Base-by-base conservation (phyloP, 2,888 invertebrate species). In the Mechanitis messenoides region DNA sequence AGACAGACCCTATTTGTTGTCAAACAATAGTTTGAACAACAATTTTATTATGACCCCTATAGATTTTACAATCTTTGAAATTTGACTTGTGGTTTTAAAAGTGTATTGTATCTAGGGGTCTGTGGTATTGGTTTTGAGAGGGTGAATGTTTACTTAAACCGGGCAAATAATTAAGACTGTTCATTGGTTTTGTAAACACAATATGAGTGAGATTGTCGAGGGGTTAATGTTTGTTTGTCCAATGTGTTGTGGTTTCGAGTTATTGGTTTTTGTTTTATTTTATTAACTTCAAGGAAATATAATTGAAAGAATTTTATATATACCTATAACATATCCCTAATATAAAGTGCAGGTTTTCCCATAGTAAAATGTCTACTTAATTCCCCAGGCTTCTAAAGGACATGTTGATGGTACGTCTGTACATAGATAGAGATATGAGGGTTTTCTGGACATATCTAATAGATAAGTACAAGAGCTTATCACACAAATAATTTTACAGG, bases 151-250 rank as follows among this genome's bases (percentile, higher is more conserved):
- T 87, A 85, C 85, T 68, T 76, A 78, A 81, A 80, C 80, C 73
- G 76, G 78, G 84, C 85, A 88, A 88, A 90, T 90, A 87, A 90
- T 89, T 87, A 89, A 84, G 86, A 87, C 81, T 85, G 87, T 87
- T 87, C 87, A 89, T 83, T 87, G 87, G 87, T 85, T 86, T 84
- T 85, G 89, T 87, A 85, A 88, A 89, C 84, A 87, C 77, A 81
- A 75, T 79, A 74, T 76, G 75, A 76, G 68, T 71, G 73, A 77
- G 80, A 80, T 82, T 80, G 80, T 72, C 70, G 73, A 75, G 83
- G 81, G 83, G 50, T 31, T 47, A 75, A 72, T 74, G 68, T 78
- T 83, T 86, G 86, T 87, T 85, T 85, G 82, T 76, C 71, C 71
- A 73, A 77, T 74, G 74, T 75, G 71, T 72, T 76, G 78, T 74